phyloP scores from a whole-genome alignment of 2,888 invertebrate genomes.

The Laspeyria flexula region DNA sequence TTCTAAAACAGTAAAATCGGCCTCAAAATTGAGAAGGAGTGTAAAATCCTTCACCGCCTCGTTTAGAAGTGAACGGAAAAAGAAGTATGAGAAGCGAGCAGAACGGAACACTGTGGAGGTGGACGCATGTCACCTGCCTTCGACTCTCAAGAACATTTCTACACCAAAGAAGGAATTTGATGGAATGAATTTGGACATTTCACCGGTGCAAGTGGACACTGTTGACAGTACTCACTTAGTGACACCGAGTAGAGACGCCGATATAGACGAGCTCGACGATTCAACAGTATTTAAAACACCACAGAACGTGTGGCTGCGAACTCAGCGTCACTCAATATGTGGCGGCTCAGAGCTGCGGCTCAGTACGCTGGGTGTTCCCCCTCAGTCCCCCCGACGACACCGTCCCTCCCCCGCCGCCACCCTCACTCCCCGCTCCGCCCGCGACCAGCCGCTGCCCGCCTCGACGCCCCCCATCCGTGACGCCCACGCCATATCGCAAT shows the following conservation, averaged over 20 bases:
- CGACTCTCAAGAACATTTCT: conserved; percentile 68
- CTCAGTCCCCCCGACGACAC: conserved; percentile 35
- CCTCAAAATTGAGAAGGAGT: conserved; percentile 78
- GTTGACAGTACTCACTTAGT: conserved; percentile 73
- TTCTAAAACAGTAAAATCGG: conserved; percentile 79
- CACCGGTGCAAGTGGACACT: conserved; percentile 80
- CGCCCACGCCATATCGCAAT: conserved; percentile 81
- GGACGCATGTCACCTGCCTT: conserved; percentile 67
- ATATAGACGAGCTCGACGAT: conserved; percentile 74
- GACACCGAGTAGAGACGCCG: conserved; percentile 58
- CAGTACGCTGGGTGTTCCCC: conserved; percentile 26
- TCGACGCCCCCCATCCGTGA: conserved; percentile 76
- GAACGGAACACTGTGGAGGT: conserved; percentile 78
- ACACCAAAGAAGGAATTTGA: conserved; percentile 72
- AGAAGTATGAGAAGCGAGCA: conserved; percentile 79
- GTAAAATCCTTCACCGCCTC: conserved; percentile 84
- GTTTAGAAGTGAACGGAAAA: conserved; percentile 81
- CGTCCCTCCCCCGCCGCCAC: conserved; percentile 39
- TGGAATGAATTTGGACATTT: conserved; percentile 75
- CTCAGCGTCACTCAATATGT: conserved; percentile 74
- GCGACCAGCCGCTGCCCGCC: conserved; percentile 72
- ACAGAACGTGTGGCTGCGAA: conserved; percentile 70
- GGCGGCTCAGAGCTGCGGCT: conserved; percentile 57
- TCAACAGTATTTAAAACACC: conserved; percentile 78
- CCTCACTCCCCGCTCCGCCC: conserved; percentile 58